Percentiles rank a stretch among this genome's conserved stretches.
Evolutionary conservation across 2,113 vertebrate genomes (phyloP).

Genomic region (Salminus brasiliensis): DNA sequence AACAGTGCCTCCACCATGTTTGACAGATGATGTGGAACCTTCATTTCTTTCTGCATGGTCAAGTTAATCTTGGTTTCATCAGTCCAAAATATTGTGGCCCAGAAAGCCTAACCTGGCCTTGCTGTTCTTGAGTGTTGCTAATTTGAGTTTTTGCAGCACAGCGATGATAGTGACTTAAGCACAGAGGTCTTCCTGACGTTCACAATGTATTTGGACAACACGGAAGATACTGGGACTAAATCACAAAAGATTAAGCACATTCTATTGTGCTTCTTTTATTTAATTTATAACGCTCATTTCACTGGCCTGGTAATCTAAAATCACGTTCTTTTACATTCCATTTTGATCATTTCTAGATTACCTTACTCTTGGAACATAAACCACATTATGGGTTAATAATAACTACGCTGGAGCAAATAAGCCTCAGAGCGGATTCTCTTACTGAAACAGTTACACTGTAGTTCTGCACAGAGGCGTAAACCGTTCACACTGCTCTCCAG

Average conservation of each 20-base stretch:
- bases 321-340: neutral
- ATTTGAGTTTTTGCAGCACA: too few relatives aligned
- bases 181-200: too few relatives aligned
- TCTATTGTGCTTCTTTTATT: neutral
- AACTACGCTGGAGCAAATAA: neutral
- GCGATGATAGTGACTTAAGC: too few relatives aligned
- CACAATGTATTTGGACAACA: too few relatives aligned
- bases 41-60: too few relatives aligned
- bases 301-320: neutral
- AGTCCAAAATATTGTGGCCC: too few relatives aligned
- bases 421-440: neutral
- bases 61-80: too few relatives aligned
- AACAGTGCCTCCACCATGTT: too few relatives aligned
- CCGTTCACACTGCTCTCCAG: neutral
- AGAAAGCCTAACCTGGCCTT: too few relatives aligned
- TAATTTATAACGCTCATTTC: neutral
- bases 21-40: too few relatives aligned
- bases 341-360: neutral
- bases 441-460: neutral
- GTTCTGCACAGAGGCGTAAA: too few relatives aligned
- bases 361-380: neutral
- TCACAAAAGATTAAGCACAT: neutral
- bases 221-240: neutral
- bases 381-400: neutral
- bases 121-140: too few relatives aligned